Percentiles rank a stretch among this genome's conserved stretches.
Evolutionary conservation across 2,797 vertebrate species (phyloP).

Genomic region (Brachymystax lenok): DNA sequence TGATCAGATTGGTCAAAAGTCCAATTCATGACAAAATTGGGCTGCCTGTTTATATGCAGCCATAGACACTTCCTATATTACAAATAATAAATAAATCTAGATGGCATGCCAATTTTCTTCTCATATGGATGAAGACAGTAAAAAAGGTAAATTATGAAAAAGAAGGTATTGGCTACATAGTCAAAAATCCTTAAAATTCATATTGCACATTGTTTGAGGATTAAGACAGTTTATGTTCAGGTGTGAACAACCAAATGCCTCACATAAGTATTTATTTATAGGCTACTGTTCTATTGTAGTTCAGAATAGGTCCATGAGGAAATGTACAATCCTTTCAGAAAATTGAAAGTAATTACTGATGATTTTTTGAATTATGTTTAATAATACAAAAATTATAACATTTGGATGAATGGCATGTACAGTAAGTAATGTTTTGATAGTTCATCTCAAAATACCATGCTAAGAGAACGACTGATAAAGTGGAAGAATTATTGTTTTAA

Average conservation of each 20-base stretch:
- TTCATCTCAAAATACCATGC: neutral
- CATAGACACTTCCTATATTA: slow-evolving; percentile 30
- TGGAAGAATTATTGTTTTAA: slow-evolving; percentile 26
- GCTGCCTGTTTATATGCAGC: no score
- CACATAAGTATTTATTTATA: neutral
- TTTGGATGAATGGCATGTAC: neutral
- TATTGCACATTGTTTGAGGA: neutral
- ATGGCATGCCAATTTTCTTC: neutral
- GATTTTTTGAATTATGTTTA: neutral
- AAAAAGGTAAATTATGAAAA: neutral
- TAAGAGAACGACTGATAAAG: neutral
- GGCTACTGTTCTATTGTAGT: neutral
- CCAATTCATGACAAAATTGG: no score
- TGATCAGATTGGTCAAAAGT: no score
- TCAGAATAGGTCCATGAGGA: no score
- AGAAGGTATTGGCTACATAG: neutral
- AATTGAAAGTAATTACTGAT: neutral
- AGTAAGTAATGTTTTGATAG: neutral
- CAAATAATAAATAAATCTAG: neutral
- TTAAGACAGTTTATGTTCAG: neutral
- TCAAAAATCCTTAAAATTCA: neutral
- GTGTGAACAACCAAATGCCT: neutral
- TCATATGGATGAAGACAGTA: neutral
- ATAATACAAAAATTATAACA: neutral
- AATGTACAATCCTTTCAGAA: no score